Evolutionary conservation across 2,888 invertebrate genomes (phyloP).

Genomic region (Nephrotoma guestfalica): DNA sequence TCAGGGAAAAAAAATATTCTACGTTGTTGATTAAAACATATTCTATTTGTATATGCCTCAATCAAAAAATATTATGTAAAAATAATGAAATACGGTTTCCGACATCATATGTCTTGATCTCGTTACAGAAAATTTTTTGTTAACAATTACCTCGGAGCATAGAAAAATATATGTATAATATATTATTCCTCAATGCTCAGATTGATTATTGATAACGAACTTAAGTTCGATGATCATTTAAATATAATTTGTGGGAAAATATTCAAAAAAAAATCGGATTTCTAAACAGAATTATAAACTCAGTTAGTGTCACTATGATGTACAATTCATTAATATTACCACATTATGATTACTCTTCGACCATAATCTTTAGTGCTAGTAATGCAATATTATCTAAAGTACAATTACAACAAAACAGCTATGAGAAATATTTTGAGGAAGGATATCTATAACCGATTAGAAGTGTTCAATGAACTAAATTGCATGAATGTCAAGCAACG

Average conservation of each 20-base stretch:
- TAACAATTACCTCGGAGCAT: too few relatives aligned
- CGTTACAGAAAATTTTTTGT: too few relatives aligned
- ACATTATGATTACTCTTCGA: neutral
- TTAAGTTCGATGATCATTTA: neutral
- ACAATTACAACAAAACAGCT: neutral
- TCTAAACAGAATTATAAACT: neutral
- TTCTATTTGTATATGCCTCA: too few relatives aligned
- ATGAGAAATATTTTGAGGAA: neutral
- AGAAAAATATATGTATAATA: too few relatives aligned
- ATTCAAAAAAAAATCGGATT: neutral
- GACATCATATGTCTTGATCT: too few relatives aligned
- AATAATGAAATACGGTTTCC: too few relatives aligned
- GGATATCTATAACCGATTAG: neutral
- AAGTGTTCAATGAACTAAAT: neutral
- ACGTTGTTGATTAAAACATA: too few relatives aligned
- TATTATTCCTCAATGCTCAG: neutral
- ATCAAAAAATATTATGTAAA: too few relatives aligned
- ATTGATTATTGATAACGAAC: neutral
- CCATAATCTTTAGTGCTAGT: neutral
- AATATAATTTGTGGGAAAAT: neutral
- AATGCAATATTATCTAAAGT: neutral
- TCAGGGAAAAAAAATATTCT: too few relatives aligned
- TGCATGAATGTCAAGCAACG: neutral
- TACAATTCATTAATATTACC: neutral
- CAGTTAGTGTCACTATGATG: neutral